phyloP scores from a whole-genome alignment of 2,113 vertebrate species.

The Siphamia tubifer region DNA sequence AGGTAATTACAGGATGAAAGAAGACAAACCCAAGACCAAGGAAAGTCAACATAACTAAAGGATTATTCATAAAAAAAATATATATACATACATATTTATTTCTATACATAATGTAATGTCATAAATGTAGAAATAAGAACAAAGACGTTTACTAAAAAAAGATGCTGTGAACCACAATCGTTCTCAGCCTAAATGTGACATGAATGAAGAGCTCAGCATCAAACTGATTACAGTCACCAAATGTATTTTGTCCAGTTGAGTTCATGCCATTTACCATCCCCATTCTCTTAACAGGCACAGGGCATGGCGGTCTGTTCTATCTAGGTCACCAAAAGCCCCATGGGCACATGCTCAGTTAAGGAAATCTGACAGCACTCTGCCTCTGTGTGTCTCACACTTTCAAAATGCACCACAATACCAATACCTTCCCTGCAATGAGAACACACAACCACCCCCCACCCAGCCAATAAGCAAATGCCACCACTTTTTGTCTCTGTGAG shows the following conservation, averaged over 20 bases:
- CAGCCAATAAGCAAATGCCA: constrained; percentile 62
- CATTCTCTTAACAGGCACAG: constrained; percentile 34
- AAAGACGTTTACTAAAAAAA: too few relatives aligned
- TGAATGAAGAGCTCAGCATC: constrained; percentile 2
- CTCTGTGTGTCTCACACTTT: constrained; percentile 53
- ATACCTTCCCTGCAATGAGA: constrained; percentile 34
- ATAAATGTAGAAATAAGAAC: too few relatives aligned
- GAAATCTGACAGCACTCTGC: constrained; percentile 76
- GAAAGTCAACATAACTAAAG: not conserved
- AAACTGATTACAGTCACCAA: constrained; percentile 19
- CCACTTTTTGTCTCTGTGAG: constrained; percentile 15
- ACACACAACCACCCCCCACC: not conserved
- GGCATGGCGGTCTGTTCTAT: constrained; percentile 66
- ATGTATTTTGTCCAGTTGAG: constrained; percentile 44
- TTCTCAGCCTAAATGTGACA: not conserved
- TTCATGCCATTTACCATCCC: constrained; percentile 33
- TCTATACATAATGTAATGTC: too few relatives aligned
- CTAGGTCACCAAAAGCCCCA: constrained; percentile 75
- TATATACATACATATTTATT: too few relatives aligned
- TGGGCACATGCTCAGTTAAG: constrained; percentile 70
- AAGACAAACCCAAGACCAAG: not conserved
- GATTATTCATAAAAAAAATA: too few relatives aligned
- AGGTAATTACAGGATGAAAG: not conserved
- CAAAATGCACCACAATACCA: constrained; percentile 44
- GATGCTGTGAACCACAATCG: not conserved